Conservation (phyloP, 1,140 invertebrate genomes). For the Coboldia fuscipes region DNA sequence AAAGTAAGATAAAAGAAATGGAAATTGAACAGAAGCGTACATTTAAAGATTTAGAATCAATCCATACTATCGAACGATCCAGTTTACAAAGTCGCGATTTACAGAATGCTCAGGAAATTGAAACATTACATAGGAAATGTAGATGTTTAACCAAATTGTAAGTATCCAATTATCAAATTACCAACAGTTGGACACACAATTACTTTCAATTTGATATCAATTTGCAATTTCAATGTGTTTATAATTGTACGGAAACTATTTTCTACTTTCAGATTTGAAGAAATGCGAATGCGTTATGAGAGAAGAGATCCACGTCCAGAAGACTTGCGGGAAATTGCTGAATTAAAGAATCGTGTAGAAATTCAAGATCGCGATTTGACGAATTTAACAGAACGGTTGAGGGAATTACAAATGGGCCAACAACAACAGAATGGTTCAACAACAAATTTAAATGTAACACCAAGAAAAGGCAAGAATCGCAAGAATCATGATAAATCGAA, state of each 20-base stretch:
- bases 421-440: slow-evolving; percentile 12
- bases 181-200: neutral
- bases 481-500: slow-evolving; percentile 3
- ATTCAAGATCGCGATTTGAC: slow-evolving; percentile 30
- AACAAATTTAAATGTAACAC: neutral
- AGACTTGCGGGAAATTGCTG: slow-evolving; percentile 27
- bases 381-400: slow-evolving; percentile 24
- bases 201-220: too few relatives aligned
- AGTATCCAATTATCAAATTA: slow-evolving; percentile 12
- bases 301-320: slow-evolving; percentile 26
- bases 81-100: slow-evolving; percentile 18
- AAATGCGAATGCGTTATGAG: slow-evolving; percentile 28
- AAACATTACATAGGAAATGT: slow-evolving; percentile 26
- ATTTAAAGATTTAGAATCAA: slow-evolving; percentile 19
- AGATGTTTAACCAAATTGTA: slow-evolving; percentile 28
- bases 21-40: slow-evolving; percentile 17
- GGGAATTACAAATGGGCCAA: slow-evolving; percentile 15
- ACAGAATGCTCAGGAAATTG: slow-evolving; percentile 24
- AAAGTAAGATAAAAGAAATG: slow-evolving; percentile 19
- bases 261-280: slow-evolving; percentile 23
- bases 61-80: slow-evolving; percentile 18
- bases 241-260: neutral
- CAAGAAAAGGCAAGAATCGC: slow-evolving; percentile 7
- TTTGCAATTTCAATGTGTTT: too few relatives aligned
- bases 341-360: slow-evolving; percentile 25